Evolutionary conservation across 2,888 invertebrate genomes (phyloP), one percentile per base, ranked within the genome.

Genomic region (Scrobipalpa costella): DNA sequence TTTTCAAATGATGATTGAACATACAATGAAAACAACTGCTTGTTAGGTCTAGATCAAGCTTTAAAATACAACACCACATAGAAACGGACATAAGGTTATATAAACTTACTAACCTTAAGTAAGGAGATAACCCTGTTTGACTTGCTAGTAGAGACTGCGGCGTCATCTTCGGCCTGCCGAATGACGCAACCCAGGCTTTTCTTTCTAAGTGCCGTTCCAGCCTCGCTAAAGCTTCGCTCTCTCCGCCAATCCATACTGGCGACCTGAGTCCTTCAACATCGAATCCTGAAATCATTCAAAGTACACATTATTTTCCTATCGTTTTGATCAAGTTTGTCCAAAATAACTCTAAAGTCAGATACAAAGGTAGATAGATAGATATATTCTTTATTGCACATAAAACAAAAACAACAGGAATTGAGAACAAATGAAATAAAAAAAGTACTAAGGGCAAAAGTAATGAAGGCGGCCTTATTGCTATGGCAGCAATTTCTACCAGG

Each of bases 171-270:
- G 97, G 97, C 57, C 95, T 92, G 8, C 96, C 97, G 80, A 97
- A 97, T 19, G 96, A 96, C n/a, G 96, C 97, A 8, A 97, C 96
- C 96, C 97, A 97, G 0, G 96, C 97, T 84, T 97, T 96, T 52
- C 96, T 89, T 79, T 96, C 96, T 55, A 97, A 89, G 77, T 97
- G 95, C 27, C 95, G 90, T 73, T 96, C 96, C 64, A 97, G 85
- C 58, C 97, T 90, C 11, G 93, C 90, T 68, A 97, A 80, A 0
- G 95, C 95, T 72, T 96, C 96, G 40, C 92, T 94, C 77, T 96
- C 96, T 0, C 96, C 96, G 0, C 97, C 98, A 64, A 94, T 88
- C 96, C 97, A 97, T 0, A 95, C 93, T 0, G 96, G 93, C 5
- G 95, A 93, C 66, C 92, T 91, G 13, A 97, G 83, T 15, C 93